Conservation (phyloP, 2,797 vertebrate genomes). For the Siniperca scherzeri region DNA sequence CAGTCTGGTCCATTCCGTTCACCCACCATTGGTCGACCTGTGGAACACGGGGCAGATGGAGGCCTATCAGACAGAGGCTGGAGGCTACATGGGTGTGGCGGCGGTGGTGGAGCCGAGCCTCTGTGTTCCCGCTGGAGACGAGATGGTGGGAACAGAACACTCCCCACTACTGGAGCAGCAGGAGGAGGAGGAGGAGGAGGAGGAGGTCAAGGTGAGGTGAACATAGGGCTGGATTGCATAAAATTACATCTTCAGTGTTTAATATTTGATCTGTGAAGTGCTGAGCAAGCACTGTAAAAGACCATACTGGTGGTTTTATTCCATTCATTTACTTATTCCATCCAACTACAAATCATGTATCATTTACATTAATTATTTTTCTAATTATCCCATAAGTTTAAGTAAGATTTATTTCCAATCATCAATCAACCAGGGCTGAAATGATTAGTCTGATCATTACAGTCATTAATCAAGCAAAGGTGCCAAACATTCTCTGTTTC, state of each 20-base stretch:
- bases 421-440: neutral
- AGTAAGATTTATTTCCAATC: neutral
- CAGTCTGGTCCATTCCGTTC: conserved; percentile 84
- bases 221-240: conserved; percentile 26
- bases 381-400: neutral
- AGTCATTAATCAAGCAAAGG: neutral
- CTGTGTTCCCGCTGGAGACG: conserved; percentile 81
- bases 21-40: conserved; percentile 91
- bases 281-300: neutral
- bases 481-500: neutral
- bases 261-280: conserved; percentile 22
- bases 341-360: neutral
- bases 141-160: conserved; percentile 88
- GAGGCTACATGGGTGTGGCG: conserved; percentile 88
- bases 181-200: conserved; percentile 70
- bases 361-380: neutral
- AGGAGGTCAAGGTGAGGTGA: conserved; percentile 85
- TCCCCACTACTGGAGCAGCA: conserved; percentile 93
- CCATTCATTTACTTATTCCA: neutral
- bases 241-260: conserved; percentile 39
- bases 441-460: neutral
- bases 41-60: conserved; percentile 89
- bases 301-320: neutral
- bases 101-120: conserved; percentile 88
- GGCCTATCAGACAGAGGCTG: conserved; percentile 87